Evolutionary conservation across 2,797 vertebrate genomes (phyloP).

Genomic region (Psittacula echo): DNA sequence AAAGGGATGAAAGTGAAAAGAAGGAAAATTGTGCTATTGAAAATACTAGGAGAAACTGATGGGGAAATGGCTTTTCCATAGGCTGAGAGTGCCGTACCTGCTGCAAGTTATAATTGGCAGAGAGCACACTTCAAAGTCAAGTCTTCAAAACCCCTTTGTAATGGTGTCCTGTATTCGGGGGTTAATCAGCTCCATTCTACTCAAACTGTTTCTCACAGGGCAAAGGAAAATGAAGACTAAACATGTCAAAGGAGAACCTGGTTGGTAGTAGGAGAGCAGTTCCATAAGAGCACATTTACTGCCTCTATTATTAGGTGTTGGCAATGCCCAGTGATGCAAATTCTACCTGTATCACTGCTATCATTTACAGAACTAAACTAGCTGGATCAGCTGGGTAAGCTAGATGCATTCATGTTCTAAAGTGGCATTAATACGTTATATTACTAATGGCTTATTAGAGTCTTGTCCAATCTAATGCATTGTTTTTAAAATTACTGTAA

Average conservation of each 20-base stretch:
- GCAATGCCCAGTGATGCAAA: constrained; percentile 1
- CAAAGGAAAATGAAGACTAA: not conserved
- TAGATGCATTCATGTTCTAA: not conserved
- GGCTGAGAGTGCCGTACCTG: not conserved
- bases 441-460: constrained; percentile 51
- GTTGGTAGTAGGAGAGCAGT: not conserved
- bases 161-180: not conserved
- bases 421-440: constrained; percentile 30
- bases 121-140: not conserved
- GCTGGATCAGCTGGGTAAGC: not conserved
- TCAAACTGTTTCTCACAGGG: not conserved
- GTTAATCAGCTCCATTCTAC: not conserved
- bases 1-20: not conserved
- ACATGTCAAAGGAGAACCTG: not conserved
- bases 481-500: constrained; percentile 58
- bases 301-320: not conserved
- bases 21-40: not conserved
- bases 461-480: constrained; percentile 16
- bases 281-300: not conserved
- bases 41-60: not conserved
- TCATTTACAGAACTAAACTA: constrained; percentile 12
- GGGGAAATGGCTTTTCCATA: not conserved
- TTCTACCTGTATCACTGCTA: not conserved
- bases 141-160: not conserved
- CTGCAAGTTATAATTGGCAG: not conserved